phyloP scores from a whole-genome alignment of 1,140 invertebrate species.

The Heliconius hewitsoni region DNA sequence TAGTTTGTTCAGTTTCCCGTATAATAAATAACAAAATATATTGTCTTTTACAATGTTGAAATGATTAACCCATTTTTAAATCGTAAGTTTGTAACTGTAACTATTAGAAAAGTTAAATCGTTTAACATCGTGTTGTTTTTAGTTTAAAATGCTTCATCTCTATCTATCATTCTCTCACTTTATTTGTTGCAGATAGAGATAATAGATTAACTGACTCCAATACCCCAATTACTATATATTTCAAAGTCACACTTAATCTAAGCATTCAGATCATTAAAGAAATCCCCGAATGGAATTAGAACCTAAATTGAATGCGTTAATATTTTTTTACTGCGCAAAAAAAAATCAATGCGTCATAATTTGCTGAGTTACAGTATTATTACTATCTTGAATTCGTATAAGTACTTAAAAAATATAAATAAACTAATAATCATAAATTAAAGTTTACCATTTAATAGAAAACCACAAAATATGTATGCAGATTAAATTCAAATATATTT shows the following conservation, averaged over 20 bases:
- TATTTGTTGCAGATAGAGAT: no score
- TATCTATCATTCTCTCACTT: no score
- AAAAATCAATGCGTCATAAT: no score
- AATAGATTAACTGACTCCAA: no score
- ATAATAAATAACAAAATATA: slow-evolving; percentile 76
- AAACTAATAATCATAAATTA: slow-evolving; percentile 32
- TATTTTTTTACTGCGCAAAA: no score
- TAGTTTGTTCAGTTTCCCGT: slow-evolving; percentile 76
- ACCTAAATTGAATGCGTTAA: neutral
- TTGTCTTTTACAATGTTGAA: neutral
- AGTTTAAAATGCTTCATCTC: neutral
- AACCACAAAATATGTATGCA: slow-evolving; percentile 60
- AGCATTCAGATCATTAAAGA: no score
- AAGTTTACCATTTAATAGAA: slow-evolving; percentile 54
- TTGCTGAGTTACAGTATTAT: no score
- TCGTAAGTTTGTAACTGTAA: neutral
- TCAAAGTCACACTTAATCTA: no score
- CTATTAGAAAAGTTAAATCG: neutral
- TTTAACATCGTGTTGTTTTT: neutral
- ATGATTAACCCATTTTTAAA: neutral
- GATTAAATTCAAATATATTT: slow-evolving; percentile 55
- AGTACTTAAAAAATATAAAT: neutral
- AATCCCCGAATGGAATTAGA: no score
- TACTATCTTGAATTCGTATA: no score
- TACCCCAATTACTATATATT: no score